Base-by-base conservation (phyloP, 2,797 vertebrate genomes). In the Champsocephalus esox region DNA sequence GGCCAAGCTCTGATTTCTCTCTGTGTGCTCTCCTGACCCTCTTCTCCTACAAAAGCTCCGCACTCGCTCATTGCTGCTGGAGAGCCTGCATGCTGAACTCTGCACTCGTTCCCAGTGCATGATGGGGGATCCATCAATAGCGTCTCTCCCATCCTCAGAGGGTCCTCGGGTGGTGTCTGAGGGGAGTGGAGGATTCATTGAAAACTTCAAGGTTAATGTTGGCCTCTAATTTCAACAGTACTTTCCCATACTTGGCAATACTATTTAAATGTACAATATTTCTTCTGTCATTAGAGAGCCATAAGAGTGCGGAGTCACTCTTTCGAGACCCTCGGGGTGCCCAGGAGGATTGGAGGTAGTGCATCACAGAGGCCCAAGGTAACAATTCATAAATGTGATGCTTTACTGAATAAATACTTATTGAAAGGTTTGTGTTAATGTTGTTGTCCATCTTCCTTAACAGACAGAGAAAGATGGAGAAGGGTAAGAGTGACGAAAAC, bases 281-380 rank as follows among this genome's bases (percentile, higher is more conserved):
- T 24, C 5, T 21, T 83, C 12, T 50, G 50, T 56, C 21, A 38
- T 70, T 3, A 97, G 96, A 94, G 96, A 85, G 96, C 96, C 84
- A 97, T 98, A 80, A 89, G 97, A 83, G 97, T 97, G 54, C 92
- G 97, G 69, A 97, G 97, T 87, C 96, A 97, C 89, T 97, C 96
- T 16, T 96, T 97, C 85, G 97, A 97, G 84, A 96, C 94, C 62
- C 93, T 96, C 72, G 96, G 96, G 10, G 92, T 89, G 1, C 92
- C 92, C 41, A 95, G 87, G 74, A 96, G 94, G 82, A 88, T 54
- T n/a, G 82, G 68, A 41, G 83, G 86, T 38, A 82, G 69, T n/a
- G 69, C 81, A 45, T 69, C 77, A 16, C 94, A 91, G 68, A 95
- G 89, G 50, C 81, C 84, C 3, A 95, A 93, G 92, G 93, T 94